A percentile compares a stretch with the other conserved stretches of the same genome.
Evolutionary conservation across 1,140 invertebrate species (phyloP).

Genomic region (Harpegnathos saltator): DNA sequence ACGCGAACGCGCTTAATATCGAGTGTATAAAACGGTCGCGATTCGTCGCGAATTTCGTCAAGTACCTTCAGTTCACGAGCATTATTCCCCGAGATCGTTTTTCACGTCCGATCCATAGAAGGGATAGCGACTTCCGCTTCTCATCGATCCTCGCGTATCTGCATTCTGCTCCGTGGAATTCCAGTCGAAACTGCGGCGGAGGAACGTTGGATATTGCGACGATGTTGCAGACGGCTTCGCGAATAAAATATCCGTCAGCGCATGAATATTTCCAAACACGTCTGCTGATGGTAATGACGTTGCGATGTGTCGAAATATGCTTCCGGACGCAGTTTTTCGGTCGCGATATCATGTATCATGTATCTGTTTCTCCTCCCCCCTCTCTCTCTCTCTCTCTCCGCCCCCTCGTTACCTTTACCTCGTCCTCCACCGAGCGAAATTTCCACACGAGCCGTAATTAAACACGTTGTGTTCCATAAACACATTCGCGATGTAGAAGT

Average conservation of each 20-base stretch:
- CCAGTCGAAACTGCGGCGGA: slow-evolving; percentile 19
- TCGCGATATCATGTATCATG: neutral
- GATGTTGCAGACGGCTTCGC: slow-evolving; percentile 15
- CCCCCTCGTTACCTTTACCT: too few relatives aligned
- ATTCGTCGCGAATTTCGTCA: slow-evolving; percentile 15
- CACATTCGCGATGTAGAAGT: slow-evolving; percentile 18
- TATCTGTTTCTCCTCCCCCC: neutral
- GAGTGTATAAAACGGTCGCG: neutral
- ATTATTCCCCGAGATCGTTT: slow-evolving; percentile 46
- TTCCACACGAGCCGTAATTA: slow-evolving; percentile 13
- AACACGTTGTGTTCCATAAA: slow-evolving; percentile 21
- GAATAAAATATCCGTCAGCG: slow-evolving; percentile 44
- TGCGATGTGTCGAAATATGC: neutral
- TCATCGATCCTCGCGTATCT: slow-evolving; percentile 41
- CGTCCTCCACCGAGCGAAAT: neutral
- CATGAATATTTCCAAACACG: slow-evolving; percentile 43
- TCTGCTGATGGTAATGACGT: slow-evolving; percentile 39
- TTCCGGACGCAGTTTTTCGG: neutral
- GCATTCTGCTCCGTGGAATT: slow-evolving; percentile 25
- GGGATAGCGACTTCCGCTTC: slow-evolving; percentile 6
- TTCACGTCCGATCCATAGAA: slow-evolving; percentile 32
- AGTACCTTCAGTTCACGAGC: neutral
- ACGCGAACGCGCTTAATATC: neutral
- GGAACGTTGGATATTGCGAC: slow-evolving; percentile 45
- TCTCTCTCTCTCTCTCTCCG: neutral